Evolutionary conservation across 2,113 vertebrate species (phyloP).

Genomic region (Oriolus oriolus): DNA sequence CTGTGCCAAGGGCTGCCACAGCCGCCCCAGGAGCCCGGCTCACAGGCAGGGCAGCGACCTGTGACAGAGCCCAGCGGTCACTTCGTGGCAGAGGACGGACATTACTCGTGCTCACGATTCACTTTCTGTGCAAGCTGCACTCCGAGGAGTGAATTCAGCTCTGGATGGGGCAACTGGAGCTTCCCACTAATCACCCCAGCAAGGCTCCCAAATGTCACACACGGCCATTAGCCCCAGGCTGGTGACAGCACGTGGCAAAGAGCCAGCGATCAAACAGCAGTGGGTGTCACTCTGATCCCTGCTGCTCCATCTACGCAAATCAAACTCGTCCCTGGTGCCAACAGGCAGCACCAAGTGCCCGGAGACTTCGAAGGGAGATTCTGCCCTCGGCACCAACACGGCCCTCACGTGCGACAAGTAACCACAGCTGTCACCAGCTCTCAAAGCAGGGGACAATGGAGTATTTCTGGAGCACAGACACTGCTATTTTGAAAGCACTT

Average conservation of each 20-base stretch:
- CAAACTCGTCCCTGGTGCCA: rapidly evolving
- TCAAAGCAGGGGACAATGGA: not conserved
- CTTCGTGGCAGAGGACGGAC: rapidly evolving
- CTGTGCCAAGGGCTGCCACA: rapidly evolving
- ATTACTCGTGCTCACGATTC: rapidly evolving
- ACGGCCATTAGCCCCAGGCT: not conserved
- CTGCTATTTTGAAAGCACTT: not conserved
- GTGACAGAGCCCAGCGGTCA: rapidly evolving
- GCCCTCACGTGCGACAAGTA: rapidly evolving
- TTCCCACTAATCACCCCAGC: not conserved
- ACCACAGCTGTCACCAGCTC: not conserved
- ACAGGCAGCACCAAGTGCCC: not conserved
- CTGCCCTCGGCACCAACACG: not conserved
- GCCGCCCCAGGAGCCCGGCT: not conserved
- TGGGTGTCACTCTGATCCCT: not conserved
- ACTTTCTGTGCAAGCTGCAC: not conserved
- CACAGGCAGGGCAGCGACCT: rapidly evolving
- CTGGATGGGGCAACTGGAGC: not conserved
- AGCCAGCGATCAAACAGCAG: not conserved
- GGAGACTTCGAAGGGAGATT: rapidly evolving
- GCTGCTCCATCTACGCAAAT: not conserved
- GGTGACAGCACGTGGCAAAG: not conserved
- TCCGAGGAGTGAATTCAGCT: rapidly evolving
- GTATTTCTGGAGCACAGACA: not conserved
- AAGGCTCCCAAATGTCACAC: not conserved